These are phyloP conservation scores for Choloepus hoffmanni DNA, from an alignment of 2,113 vertebrate genomes.

Conservation along the genomic window DNA sequence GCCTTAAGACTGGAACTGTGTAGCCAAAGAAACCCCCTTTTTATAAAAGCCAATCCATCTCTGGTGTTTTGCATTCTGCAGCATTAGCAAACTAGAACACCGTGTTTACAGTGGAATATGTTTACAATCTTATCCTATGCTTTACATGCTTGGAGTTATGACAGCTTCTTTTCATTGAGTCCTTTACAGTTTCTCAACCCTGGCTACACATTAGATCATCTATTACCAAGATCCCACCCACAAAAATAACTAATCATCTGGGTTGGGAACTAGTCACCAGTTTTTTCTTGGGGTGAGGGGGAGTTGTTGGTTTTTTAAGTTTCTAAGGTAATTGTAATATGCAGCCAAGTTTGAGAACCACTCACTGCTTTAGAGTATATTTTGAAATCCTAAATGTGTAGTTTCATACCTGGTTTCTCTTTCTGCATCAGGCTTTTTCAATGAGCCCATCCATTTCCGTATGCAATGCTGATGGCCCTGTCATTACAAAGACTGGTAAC, in stretches of 20 bases:
- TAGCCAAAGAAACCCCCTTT: too few species aligned
- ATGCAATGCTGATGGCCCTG: neutral
- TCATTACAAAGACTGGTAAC: neutral
- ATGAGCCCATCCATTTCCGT: neutral
- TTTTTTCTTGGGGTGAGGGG: neutral
- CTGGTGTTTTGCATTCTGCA: too few species aligned
- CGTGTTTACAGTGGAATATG: neutral
- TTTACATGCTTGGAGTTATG: neutral
- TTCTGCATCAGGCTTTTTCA: conserved; percentile 8
- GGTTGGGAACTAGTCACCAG: neutral
- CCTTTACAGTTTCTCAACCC: neutral
- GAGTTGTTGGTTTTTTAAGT: neutral
- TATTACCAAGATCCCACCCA: neutral
- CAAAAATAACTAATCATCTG: neutral
- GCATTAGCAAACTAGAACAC: too few species aligned
- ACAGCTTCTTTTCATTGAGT: neutral
- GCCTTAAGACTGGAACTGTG: too few species aligned
- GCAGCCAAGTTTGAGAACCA: neutral
- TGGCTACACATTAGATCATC: neutral
- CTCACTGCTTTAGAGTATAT: neutral
- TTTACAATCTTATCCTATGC: neutral
- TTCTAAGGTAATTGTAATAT: neutral
- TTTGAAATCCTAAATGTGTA: conserved; percentile 16
- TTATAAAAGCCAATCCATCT: too few species aligned
- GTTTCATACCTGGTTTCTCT: neutral